Base-by-base conservation (phyloP, 2,113 vertebrate species). In the Urocolius indicus region DNA sequence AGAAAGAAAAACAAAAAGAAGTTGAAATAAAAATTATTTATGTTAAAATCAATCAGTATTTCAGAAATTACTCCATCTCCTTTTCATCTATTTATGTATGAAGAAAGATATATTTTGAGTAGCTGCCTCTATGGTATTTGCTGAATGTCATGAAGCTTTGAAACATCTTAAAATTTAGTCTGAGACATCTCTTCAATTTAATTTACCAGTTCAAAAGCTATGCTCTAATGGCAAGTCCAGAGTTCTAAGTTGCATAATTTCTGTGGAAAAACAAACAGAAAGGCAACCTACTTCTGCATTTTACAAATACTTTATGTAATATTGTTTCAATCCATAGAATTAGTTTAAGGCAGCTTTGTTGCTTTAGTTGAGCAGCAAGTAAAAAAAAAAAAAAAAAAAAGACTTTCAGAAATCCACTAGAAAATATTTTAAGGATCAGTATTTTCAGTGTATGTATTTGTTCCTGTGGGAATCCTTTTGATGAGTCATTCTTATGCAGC, bases 11-110 rank as follows among this genome's bases (percentile, higher is more conserved):
- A 12, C 16, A 65, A 89, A 93, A 91, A 91, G 80, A 91, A 83
- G 29, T 87, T 92, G 24, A 93, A 79, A 91, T 94, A 92, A 92
- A 96, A 93, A 96, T 92, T 93, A 96, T 90, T 94, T 90, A 92
- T 89, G 93, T 86, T 75, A 72, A 96, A 95, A 95, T 94, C 93
- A 90, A 87, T 94, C 89, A 93, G 68, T 96, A 96, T 76, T 84
- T 94, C 80, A 92, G 61, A 82, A 94, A 94, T 94, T 58, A 23
- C 24, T 79, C 61, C 61, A 67, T 83, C 38, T 88, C 34, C 86
- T 96, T 97, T 97, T 97, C 92, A 97, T 96, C 90, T 96, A 97
- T 97, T 96, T 97, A 96, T 97, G 88, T 90, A 95, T 97, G 96
- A 97, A 73, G 77, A 90, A 96, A 94, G 90, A 87, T 85, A 92